A percentile compares a stretch with the other conserved stretches of the same genome.
These are phyloP conservation scores for Galendromus occidentalis DNA, from an alignment of 1,140 invertebrate species.

Conservation along the genomic window DNA sequence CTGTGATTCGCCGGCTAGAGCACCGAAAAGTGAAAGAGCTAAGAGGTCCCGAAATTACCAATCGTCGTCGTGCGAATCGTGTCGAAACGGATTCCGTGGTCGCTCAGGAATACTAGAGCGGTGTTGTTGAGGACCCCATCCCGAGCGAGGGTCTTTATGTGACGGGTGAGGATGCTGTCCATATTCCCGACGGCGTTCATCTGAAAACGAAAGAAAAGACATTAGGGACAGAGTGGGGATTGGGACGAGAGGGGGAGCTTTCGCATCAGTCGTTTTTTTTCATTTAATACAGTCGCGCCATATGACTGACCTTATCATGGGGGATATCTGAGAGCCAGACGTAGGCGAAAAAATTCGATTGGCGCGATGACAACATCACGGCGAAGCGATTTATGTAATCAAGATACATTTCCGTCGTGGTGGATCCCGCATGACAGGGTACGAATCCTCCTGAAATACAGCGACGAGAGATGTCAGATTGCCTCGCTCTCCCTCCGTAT, in stretches of 20 bases:
- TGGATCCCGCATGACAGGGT: background rate
- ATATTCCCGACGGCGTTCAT: background rate
- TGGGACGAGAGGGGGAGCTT: background rate
- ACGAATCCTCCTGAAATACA: background rate
- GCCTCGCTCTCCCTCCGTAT: too few species aligned
- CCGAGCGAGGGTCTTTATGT: slow-evolving; percentile 20
- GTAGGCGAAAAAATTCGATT: slow-evolving; percentile 9
- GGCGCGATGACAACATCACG: background rate
- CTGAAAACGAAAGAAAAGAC: background rate
- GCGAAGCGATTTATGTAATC: slow-evolving; percentile 6
- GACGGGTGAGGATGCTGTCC: background rate
- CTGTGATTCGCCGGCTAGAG: too few species aligned
- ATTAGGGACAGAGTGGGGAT: background rate
- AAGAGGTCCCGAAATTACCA: slow-evolving; percentile 26
- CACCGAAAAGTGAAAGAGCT: too few species aligned
- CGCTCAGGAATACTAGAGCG: slow-evolving; percentile 58
- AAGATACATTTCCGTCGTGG: slow-evolving; percentile 7
- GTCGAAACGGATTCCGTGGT: slow-evolving; percentile 81
- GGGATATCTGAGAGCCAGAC: slow-evolving; percentile 4
- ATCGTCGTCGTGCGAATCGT: slow-evolving; percentile 51
- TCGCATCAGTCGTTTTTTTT: background rate
- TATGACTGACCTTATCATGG: background rate
- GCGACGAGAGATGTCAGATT: too few species aligned
- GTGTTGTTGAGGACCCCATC: slow-evolving; percentile 31
- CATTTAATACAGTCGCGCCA: background rate